Conservation (phyloP, 2,113 vertebrate genomes). For the Suncus etruscus region DNA sequence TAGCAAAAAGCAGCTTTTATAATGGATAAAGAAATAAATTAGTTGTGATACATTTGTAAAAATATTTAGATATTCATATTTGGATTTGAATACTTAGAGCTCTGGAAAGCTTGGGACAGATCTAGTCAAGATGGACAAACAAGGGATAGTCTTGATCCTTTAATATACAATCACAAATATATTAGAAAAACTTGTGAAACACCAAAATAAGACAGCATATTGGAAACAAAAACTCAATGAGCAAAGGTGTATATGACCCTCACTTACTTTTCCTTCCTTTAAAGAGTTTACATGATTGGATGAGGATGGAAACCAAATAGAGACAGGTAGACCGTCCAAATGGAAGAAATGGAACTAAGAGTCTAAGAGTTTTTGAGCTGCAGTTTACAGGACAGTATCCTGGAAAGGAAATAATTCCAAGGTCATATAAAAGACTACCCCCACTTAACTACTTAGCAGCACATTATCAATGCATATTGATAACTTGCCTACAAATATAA, state of each 20-base stretch:
- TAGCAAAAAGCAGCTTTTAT: constrained; percentile 33
- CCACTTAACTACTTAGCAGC: neutral
- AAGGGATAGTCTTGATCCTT: neutral
- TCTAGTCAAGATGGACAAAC: neutral
- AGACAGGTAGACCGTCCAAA: neutral
- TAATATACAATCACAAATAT: constrained; percentile 1
- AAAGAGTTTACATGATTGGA: neutral
- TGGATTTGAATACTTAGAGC: neutral
- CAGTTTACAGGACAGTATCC: neutral
- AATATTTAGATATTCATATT: constrained; percentile 15
- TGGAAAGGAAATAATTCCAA: neutral
- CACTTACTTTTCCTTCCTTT: neutral
- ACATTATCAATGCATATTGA: neutral
- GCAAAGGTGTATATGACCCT: neutral
- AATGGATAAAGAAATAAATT: neutral
- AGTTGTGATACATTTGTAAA: neutral
- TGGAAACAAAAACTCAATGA: neutral
- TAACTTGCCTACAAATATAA: neutral
- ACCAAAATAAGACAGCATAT: neutral
- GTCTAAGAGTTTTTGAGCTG: neutral
- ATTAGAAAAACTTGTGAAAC: neutral
- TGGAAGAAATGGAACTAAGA: neutral
- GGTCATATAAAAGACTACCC: neutral
- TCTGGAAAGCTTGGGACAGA: neutral
- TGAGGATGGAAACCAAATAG: neutral